These are phyloP conservation scores for Strigamia crassipes DNA, from an alignment of 2,888 invertebrate genomes.

Conservation along the genomic window DNA sequence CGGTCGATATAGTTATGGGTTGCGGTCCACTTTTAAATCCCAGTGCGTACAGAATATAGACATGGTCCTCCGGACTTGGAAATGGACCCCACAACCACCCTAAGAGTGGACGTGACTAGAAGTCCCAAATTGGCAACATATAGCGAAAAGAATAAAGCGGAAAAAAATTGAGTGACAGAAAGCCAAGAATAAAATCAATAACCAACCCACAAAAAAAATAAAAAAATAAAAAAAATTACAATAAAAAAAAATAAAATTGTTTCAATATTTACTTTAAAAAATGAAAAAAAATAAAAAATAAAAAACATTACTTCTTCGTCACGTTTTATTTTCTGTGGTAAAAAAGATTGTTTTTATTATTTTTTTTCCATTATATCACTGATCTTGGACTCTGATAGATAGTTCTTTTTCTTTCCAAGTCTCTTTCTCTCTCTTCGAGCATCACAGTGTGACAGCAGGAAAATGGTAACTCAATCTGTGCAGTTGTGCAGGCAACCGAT, in stretches of 20 bases:
- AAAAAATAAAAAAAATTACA: background rate
- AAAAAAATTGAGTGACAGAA: constrained; percentile 4
- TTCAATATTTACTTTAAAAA: background rate
- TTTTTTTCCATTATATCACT: background rate
- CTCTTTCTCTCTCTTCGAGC: background rate
- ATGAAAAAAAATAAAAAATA: background rate
- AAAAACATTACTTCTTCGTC: too few relatives aligned
- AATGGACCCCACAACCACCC: constrained; percentile 26
- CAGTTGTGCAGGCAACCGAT: constrained; percentile 24
- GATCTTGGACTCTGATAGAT: background rate
- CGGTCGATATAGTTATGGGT: background rate
- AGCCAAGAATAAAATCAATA: background rate
- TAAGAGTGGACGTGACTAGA: constrained; percentile 1
- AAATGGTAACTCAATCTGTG: constrained; percentile 28
- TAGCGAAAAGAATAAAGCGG: background rate
- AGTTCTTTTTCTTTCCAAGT: background rate
- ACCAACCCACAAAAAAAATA: background rate
- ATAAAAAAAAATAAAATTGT: background rate
- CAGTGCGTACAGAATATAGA: background rate
- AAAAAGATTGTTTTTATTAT: background rate
- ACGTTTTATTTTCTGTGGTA: background rate
- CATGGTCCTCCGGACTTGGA: constrained; percentile 10
- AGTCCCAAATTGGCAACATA: background rate
- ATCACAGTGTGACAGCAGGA: constrained; percentile 3
- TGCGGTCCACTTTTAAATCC: constrained; percentile 26